Conservation (phyloP, 1,140 invertebrate species). For the Tenebrio molitor region DNA sequence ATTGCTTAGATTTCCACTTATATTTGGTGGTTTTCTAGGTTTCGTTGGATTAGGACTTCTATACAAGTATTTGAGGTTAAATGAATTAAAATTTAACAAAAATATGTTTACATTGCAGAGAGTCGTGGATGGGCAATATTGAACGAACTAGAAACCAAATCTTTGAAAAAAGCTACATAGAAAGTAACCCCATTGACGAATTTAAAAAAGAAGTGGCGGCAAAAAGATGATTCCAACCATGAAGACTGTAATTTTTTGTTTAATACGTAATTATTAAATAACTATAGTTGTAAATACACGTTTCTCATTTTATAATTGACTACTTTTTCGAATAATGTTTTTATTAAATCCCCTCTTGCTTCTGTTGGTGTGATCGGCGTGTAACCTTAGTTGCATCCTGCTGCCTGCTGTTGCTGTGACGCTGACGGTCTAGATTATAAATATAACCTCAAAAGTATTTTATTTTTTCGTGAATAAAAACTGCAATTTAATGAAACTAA, state of each 20-base stretch:
- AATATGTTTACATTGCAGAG: conserved; percentile 22
- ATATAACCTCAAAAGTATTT: too few species aligned
- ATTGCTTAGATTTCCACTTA: conserved; percentile 46
- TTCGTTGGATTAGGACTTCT: conserved; percentile 40
- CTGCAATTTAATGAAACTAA: conserved; percentile 15
- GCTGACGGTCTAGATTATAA: too few species aligned
- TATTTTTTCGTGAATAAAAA: neutral
- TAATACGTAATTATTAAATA: too few species aligned
- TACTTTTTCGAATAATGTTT: too few species aligned
- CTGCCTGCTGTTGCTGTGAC: too few species aligned
- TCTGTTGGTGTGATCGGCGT: too few species aligned
- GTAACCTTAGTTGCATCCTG: too few species aligned
- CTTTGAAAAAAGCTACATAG: conserved; percentile 6
- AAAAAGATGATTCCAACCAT: neutral
- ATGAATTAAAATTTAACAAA: neutral
- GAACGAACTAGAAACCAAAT: conserved; percentile 44
- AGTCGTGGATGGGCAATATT: conserved; percentile 48
- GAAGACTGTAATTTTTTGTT: too few species aligned
- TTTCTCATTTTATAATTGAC: too few species aligned
- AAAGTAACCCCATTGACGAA: conserved; percentile 25
- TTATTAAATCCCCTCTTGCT: too few species aligned
- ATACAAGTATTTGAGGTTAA: conserved; percentile 47
- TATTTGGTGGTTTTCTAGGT: conserved; percentile 45
- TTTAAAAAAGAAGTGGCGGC: conserved; percentile 34
- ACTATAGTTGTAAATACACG: too few species aligned